Conservation (phyloP, 2,888 invertebrate species). For the Salpingus planirostris region DNA sequence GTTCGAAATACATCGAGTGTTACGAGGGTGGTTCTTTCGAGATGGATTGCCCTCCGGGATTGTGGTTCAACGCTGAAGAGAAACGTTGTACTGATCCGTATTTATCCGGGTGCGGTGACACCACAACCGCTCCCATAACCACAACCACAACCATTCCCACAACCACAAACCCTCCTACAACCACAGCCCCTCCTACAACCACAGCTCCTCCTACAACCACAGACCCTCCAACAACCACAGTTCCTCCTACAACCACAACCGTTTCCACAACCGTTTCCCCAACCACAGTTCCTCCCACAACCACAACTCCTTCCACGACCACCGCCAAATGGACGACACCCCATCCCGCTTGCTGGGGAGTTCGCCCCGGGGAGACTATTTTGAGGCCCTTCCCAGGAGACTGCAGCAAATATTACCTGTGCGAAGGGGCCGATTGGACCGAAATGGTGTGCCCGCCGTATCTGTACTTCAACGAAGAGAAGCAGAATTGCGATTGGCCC, state of each 20-base stretch:
- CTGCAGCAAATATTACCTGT: constrained; percentile 4
- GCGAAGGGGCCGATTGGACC: constrained; percentile 1
- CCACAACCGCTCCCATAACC: neutral
- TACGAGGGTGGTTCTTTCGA: constrained; percentile 3
- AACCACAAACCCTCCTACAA: no score
- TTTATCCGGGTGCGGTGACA: neutral
- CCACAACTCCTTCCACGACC: neutral
- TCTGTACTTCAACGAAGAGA: constrained; percentile 2
- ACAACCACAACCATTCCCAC: no score
- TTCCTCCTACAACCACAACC: constrained; percentile 1
- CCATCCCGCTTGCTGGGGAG: constrained; percentile 5
- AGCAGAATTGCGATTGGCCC: constrained; percentile 7
- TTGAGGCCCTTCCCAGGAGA: constrained; percentile 3
- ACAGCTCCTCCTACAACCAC: neutral
- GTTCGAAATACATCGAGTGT: constrained; percentile 8
- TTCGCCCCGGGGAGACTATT: constrained; percentile 3
- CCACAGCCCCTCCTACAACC: no score
- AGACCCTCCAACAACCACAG: constrained; percentile 1
- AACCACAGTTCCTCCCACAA: no score
- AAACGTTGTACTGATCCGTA: neutral
- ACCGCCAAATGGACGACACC: constrained; percentile 3
- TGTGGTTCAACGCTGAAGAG: neutral
- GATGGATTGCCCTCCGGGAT: constrained; percentile 2
- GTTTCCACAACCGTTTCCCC: no score
- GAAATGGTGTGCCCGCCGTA: constrained; percentile 1